A percentile compares a stretch with the other conserved stretches of the same genome.
phyloP scores from a whole-genome alignment of 2,113 vertebrate species.

The Meles meles region DNA sequence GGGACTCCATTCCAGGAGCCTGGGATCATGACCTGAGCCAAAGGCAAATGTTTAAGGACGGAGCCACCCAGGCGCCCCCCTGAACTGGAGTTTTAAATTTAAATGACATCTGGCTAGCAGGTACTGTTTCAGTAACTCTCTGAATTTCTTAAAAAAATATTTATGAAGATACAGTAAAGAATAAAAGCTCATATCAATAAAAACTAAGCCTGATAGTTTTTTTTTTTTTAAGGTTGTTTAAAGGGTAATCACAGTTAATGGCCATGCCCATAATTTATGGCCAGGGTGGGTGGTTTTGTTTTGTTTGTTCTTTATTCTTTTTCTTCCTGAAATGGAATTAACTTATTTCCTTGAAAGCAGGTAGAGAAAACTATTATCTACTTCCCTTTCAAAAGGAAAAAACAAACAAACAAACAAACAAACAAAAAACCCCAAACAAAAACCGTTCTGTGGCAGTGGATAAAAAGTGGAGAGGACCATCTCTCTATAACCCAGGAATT shows the following conservation, averaged over 20 bases:
- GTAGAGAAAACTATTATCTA: not conserved
- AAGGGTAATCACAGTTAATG: not conserved
- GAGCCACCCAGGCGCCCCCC: not conserved
- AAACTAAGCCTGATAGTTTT: not conserved
- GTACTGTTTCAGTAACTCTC: not conserved
- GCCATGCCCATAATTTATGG: not conserved
- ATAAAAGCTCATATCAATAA: not conserved
- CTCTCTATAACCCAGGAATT: not conserved
- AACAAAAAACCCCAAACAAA: not conserved
- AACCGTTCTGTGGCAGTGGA: not conserved
- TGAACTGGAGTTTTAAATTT: not conserved
- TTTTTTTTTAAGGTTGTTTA: not conserved
- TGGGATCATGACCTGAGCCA: no score
- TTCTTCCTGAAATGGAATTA: not conserved
- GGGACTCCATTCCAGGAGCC: no score
- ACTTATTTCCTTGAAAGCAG: not conserved
- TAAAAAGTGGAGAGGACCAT: not conserved
- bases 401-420: not conserved
- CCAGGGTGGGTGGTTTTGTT: not conserved
- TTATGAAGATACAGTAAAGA: not conserved
- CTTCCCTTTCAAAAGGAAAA: not conserved
- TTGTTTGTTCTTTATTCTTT: not conserved
- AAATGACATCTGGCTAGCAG: not conserved
- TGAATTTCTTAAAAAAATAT: not conserved
- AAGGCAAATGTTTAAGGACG: no score